Conservation (phyloP, 2,888 invertebrate species). For the Abrostola triplasia region DNA sequence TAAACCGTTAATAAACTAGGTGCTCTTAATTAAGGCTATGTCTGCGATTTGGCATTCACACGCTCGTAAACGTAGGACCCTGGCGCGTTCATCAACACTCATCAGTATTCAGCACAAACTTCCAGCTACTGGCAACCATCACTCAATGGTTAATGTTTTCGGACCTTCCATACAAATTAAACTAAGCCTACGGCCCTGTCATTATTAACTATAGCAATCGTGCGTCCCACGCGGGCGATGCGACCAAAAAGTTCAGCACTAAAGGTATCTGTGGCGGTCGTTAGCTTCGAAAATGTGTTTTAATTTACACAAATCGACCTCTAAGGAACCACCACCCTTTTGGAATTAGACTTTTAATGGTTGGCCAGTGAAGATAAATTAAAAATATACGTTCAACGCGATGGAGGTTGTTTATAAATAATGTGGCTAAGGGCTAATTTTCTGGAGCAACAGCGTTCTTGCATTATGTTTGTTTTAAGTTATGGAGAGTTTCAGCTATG, state of each 20-base stretch:
- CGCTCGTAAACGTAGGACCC: conserved; percentile 42
- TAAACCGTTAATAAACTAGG: conserved; percentile 1
- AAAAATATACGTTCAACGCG: conserved; percentile 38
- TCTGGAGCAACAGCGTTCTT: conserved; percentile 37
- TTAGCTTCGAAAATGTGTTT: conserved; percentile 51
- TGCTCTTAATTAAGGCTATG: conserved; percentile 17
- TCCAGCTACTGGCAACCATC: conserved; percentile 42
- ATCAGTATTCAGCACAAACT: conserved; percentile 54
- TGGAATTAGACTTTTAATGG: conserved; percentile 43
- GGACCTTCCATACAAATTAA: conserved; percentile 45
- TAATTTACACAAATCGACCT: conserved; percentile 56
- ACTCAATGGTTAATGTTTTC: conserved; percentile 57
- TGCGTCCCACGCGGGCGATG: conserved; percentile 55
- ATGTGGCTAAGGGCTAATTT: conserved; percentile 30
- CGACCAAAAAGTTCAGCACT: conserved; percentile 60
- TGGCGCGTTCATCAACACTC: conserved; percentile 43
- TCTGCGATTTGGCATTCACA: conserved; percentile 14
- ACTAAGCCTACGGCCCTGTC: conserved; percentile 42
- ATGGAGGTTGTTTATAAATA: conserved; percentile 40
- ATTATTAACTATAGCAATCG: conserved; percentile 60
- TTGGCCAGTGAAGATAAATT: conserved; percentile 49
- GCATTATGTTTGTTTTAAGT: conserved; percentile 42
- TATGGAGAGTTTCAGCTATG: conserved; percentile 41
- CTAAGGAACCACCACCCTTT: conserved; percentile 39
- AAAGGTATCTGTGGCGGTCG: conserved; percentile 40